Conservation (phyloP, 2,888 invertebrate genomes). For the Ditula angustiorana region DNA sequence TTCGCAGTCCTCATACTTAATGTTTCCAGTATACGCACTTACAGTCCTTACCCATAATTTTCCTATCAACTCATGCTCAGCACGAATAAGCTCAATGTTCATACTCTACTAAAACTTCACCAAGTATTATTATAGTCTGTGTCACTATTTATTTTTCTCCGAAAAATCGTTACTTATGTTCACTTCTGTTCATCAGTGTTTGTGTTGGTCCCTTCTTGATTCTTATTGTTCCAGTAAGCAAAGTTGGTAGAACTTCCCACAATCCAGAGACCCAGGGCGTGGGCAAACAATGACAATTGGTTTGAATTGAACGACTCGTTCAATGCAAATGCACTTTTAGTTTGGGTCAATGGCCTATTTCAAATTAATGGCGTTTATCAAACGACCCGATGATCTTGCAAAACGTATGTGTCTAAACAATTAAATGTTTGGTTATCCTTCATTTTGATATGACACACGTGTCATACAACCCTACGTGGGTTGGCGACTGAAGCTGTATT, state of each 20-base stretch:
- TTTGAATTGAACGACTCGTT: constrained; percentile 9
- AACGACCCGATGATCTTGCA: constrained; percentile 13
- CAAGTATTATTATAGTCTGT: too few relatives aligned
- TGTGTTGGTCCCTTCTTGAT: too few relatives aligned
- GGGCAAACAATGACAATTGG: constrained; percentile 22
- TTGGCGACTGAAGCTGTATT: neutral
- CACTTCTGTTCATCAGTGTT: too few relatives aligned
- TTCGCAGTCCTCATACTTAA: too few relatives aligned
- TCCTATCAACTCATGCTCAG: too few relatives aligned
- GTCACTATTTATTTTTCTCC: too few relatives aligned
- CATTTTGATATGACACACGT: neutral
- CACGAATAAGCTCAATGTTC: too few relatives aligned
- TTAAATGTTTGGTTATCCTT: constrained; percentile 17
- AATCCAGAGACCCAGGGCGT: neutral
- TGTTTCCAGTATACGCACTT: too few relatives aligned
- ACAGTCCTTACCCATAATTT: too few relatives aligned
- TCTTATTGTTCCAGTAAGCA: neutral
- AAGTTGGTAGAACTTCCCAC: neutral
- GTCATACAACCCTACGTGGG: constrained; percentile 25
- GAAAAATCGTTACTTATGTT: too few relatives aligned
- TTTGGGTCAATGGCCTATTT: constrained; percentile 11
- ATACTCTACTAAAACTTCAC: too few relatives aligned
- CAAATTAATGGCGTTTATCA: constrained; percentile 22
- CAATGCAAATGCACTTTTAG: constrained; percentile 23
- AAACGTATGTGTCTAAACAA: constrained; percentile 14